phyloP scores from a whole-genome alignment of 2,113 vertebrate genomes.

The Vicugna pacos region DNA sequence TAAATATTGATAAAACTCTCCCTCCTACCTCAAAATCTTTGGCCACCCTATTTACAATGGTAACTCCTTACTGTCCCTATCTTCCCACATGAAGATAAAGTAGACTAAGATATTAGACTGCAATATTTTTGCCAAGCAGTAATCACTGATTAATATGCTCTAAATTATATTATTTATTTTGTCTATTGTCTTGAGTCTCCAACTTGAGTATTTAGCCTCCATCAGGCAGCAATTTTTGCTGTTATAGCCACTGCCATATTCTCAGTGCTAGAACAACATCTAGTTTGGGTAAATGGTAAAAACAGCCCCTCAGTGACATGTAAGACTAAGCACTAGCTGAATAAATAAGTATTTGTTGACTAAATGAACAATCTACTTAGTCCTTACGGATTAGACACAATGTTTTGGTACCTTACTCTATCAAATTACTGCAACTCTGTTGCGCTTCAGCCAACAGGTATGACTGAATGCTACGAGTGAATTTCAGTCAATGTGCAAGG shows the following conservation, averaged over 20 bases:
- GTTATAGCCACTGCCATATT: not conserved
- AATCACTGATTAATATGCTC: not conserved
- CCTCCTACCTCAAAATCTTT: not conserved
- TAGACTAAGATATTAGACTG: not conserved
- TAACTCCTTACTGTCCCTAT: not conserved
- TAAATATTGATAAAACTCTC: not conserved
- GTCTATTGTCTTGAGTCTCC: not conserved
- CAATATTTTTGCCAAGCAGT: not conserved
- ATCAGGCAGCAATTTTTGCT: not conserved
- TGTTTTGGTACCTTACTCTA: not conserved
- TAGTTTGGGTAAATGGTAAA: not conserved
- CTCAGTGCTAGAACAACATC: not conserved
- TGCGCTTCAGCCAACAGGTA: not conserved
- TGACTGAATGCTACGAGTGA: not conserved
- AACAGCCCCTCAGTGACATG: not conserved
- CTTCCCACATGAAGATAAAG: not conserved
- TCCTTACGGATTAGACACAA: not conserved
- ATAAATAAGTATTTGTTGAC: not conserved
- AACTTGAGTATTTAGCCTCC: not conserved
- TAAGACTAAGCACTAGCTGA: not conserved
- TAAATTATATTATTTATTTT: not conserved
- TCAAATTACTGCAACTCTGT: not conserved
- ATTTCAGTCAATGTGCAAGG: conserved; percentile 26
- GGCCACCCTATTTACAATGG: not conserved
- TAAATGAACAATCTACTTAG: not conserved